Evolutionary conservation across 2,113 vertebrate genomes (phyloP).

Genomic region (Apteryx owenii): DNA sequence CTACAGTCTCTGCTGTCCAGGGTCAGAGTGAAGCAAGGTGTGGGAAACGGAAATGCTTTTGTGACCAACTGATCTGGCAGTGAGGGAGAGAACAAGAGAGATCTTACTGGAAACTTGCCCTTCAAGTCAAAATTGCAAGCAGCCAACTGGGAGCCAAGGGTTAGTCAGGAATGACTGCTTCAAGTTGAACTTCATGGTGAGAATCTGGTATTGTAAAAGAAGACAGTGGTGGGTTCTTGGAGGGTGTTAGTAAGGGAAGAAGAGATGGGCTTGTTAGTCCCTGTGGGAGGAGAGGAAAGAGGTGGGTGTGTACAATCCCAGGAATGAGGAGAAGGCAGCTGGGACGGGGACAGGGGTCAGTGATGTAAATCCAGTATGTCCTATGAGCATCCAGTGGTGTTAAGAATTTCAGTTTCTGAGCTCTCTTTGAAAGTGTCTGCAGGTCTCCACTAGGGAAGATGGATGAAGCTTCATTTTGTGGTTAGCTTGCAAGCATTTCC

Average conservation of each 20-base stretch:
- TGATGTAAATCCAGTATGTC: not conserved
- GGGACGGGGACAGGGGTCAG: not conserved
- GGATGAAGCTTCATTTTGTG: not conserved
- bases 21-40: not conserved
- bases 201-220: not conserved
- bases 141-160: not conserved
- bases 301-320: not conserved
- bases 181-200: not conserved
- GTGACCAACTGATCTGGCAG: not conserved
- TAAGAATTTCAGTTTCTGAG: not conserved
- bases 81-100: not conserved
- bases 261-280: not conserved
- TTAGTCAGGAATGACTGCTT: rapidly evolving
- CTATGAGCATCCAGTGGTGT: not conserved
- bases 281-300: not conserved
- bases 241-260: not conserved
- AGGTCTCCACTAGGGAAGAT: not conserved
- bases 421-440: not conserved
- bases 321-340: not conserved
- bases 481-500: not conserved
- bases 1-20: not conserved
- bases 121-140: not conserved
- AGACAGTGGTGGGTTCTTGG: not conserved
- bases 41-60: not conserved
- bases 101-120: not conserved